Percentiles rank a stretch among this genome's conserved stretches.
Conservation (phyloP, 2,797 vertebrate genomes). For the Hyperoplus lanceolatus region DNA sequence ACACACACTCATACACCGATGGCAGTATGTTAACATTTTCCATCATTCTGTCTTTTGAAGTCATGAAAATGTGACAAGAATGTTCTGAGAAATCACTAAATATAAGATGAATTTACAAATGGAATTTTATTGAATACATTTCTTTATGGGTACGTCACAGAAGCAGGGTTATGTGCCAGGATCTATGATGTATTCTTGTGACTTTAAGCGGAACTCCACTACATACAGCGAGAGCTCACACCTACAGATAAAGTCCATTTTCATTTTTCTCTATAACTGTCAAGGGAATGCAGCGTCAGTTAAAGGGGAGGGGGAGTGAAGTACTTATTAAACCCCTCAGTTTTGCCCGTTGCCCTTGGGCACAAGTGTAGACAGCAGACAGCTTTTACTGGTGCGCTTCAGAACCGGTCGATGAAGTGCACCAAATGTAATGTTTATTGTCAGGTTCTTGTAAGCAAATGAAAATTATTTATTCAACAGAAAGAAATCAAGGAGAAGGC, state of each 20-base stretch:
- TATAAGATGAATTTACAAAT: background rate
- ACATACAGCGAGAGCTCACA: background rate
- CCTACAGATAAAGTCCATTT: background rate
- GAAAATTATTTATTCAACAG: constrained; percentile 13
- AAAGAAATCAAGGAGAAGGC: constrained; percentile 3
- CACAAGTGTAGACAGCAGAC: constrained; percentile 9
- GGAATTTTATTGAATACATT: no score
- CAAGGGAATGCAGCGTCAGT: background rate
- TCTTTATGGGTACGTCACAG: background rate
- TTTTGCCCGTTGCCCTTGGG: constrained; percentile 8
- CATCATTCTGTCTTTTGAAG: background rate
- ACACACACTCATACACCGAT: no score
- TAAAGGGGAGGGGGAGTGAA: background rate
- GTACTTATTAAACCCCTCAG: background rate
- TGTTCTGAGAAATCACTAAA: background rate
- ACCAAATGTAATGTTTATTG: constrained; percentile 37
- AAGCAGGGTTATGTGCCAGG: background rate
- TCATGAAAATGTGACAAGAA: background rate
- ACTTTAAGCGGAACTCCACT: background rate
- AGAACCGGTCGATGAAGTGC: constrained; percentile 15
- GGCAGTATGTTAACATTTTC: background rate
- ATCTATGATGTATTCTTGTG: background rate
- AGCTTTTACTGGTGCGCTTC: constrained; percentile 33
- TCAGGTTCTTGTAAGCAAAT: constrained; percentile 6
- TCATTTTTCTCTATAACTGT: background rate